A percentile compares a stretch with the other conserved stretches of the same genome.
Conservation (phyloP, 2,113 vertebrate genomes). For the Stercorarius parasiticus region DNA sequence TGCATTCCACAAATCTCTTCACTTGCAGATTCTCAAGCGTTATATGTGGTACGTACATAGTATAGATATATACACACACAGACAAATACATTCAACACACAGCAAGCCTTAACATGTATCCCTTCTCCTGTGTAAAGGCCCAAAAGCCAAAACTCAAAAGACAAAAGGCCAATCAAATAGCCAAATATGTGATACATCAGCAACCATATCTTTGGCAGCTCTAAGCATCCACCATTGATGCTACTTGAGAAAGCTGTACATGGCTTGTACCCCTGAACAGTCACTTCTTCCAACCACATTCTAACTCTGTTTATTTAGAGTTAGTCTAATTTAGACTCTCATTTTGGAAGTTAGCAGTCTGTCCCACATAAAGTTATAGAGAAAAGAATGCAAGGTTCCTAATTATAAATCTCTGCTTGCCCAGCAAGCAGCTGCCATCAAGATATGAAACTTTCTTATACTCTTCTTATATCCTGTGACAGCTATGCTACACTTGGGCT, state of each 20-base stretch:
- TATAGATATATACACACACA: not conserved
- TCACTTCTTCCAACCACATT: not conserved
- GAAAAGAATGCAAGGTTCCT: not conserved
- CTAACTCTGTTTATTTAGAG: too few relatives aligned
- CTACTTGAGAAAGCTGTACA: not conserved
- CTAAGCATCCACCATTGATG: not conserved
- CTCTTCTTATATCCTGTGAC: not conserved
- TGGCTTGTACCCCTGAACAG: not conserved
- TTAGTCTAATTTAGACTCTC: not conserved
- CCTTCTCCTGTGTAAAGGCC: not conserved
- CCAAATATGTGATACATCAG: not conserved
- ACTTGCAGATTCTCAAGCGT: not conserved
- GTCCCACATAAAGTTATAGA: not conserved
- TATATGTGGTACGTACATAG: rapidly evolving
- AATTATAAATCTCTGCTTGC: not conserved
- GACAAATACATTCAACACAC: not conserved
- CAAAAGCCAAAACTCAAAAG: not conserved
- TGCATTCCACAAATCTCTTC: not conserved
- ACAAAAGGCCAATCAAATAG: not conserved
- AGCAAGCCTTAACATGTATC: not conserved
- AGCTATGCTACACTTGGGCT: rapidly evolving
- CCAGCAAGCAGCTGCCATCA: not conserved
- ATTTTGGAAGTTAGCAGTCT: not conserved
- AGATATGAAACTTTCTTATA: not conserved
- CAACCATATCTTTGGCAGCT: not conserved